A percentile compares a stretch with the other conserved stretches of the same genome.
These are phyloP conservation scores for Temnopleurus reevesii DNA, from an alignment of 53 echinoderm and acorn worm species.

Conservation along the genomic window DNA sequence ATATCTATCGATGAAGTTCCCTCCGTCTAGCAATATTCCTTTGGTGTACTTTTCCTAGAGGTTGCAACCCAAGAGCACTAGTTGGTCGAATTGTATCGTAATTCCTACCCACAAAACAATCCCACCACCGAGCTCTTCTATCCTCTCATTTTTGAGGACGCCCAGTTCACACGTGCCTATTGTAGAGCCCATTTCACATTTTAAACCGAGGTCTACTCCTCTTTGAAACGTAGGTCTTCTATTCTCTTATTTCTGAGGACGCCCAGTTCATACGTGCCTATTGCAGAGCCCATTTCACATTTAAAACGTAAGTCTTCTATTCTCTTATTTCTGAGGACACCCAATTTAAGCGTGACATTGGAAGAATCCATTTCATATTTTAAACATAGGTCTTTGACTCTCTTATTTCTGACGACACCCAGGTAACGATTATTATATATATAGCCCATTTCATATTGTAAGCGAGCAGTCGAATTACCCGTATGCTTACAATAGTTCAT, in stretches of 20 bases:
- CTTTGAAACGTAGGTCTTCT: background rate
- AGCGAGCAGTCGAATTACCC: no score
- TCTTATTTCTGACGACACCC: background rate
- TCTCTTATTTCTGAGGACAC: background rate
- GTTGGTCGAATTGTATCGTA: slow-evolving; percentile 54
- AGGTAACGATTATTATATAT: background rate
- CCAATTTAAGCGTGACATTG: background rate
- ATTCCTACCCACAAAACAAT: slow-evolving; percentile 55
- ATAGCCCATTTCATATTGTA: no score
- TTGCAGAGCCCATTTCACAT: no score
- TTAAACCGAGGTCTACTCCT: no score
- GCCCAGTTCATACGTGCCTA: background rate
- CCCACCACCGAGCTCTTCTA: slow-evolving; percentile 12
- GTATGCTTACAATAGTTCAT: no score
- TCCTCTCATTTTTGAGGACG: background rate
- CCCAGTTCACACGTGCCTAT: background rate
- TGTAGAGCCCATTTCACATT: no score
- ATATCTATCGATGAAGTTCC: background rate
- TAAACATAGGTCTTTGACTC: background rate
- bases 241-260: background rate
- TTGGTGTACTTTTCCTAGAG: slow-evolving; percentile 47
- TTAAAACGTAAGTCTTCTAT: background rate
- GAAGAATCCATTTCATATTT: no score
- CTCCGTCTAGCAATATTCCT: background rate
- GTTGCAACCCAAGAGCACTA: slow-evolving; percentile 41